Conservation (phyloP, 2,888 invertebrate species). For the Rotaria magnacalcarata region DNA sequence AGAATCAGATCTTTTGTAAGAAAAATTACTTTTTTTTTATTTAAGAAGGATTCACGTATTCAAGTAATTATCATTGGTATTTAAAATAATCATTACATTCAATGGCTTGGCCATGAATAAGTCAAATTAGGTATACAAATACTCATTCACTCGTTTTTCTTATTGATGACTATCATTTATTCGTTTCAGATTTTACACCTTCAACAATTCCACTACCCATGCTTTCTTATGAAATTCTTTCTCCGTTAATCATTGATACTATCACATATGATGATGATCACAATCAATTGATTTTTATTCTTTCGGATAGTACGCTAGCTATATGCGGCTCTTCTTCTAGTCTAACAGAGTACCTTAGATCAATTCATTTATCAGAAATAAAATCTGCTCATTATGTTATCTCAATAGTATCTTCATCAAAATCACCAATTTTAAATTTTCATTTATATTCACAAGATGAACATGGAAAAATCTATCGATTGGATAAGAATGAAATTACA, state of each 20-base stretch:
- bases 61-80: constrained; percentile 84
- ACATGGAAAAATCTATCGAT: not conserved
- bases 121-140: constrained; percentile 63
- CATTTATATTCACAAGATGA: constrained; percentile 12
- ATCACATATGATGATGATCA: not conserved
- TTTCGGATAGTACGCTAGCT: not conserved
- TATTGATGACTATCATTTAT: constrained; percentile 67
- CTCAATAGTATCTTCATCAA: not conserved
- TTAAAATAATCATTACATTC: constrained; percentile 70
- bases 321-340: not conserved
- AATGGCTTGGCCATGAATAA: constrained; percentile 68
- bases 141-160: constrained; percentile 70
- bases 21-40: too few species aligned
- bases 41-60: constrained; percentile 64
- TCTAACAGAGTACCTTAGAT: not conserved
- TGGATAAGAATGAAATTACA: constrained; percentile 7
- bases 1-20: too few species aligned
- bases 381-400: not conserved
- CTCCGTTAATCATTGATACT: constrained; percentile 61
- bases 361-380: not conserved
- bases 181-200: constrained; percentile 40
- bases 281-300: not conserved
- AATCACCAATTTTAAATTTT: not conserved
- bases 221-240: constrained; percentile 65
- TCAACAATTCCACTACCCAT: constrained; percentile 71